phyloP scores from a whole-genome alignment of 2,113 vertebrate species.

The Myotis davidii region DNA sequence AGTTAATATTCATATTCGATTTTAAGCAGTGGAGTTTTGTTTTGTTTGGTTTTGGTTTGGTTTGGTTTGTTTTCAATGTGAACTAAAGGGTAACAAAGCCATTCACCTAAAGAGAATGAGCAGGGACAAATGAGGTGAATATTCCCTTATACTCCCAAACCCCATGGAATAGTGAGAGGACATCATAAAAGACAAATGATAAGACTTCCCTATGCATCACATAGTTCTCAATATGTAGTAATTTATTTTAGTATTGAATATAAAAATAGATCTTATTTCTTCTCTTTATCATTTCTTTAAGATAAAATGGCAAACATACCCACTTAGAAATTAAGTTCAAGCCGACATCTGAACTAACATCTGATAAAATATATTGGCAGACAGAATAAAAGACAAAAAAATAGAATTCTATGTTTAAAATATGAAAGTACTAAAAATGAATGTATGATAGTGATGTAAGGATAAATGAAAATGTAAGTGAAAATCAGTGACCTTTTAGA shows the following conservation, averaged over 20 bases:
- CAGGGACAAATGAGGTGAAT: background rate
- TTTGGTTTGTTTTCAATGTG: background rate
- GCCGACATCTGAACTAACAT: background rate
- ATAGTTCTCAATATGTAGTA: background rate
- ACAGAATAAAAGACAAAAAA: background rate
- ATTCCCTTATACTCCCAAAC: background rate
- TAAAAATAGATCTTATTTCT: background rate
- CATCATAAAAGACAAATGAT: background rate
- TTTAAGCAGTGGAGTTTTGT: background rate
- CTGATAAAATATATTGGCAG: background rate
- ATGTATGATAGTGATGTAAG: background rate
- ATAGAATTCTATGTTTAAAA: conserved; percentile 21
- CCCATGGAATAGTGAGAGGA: background rate
- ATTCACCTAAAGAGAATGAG: background rate
- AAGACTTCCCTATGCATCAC: background rate
- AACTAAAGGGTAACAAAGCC: background rate
- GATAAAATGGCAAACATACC: background rate
- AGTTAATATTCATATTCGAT: background rate
- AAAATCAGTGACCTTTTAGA: background rate
- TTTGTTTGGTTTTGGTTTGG: no score
- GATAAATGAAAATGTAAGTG: background rate
- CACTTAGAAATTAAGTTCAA: conserved; percentile 34
- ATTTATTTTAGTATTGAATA: background rate
- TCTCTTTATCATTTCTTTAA: background rate
- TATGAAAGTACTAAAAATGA: background rate